These are phyloP conservation scores for Nannoperca australis DNA, from an alignment of 2,797 vertebrate species.

Conservation along the genomic window DNA sequence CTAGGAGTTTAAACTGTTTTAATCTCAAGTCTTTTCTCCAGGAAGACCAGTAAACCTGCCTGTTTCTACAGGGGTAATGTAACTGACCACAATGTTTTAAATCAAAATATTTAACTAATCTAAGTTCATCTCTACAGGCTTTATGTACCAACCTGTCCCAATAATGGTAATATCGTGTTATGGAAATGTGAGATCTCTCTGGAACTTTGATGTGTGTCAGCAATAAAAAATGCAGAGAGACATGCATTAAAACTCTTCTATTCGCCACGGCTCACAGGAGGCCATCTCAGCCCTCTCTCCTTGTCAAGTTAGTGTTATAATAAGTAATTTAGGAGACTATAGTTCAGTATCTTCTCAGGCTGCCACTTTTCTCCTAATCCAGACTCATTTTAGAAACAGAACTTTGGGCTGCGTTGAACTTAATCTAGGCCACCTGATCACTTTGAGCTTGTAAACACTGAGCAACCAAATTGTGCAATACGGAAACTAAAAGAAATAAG, in stretches of 20 bases:
- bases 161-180: slow-evolving; percentile 30
- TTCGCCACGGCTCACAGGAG: slow-evolving; percentile 32
- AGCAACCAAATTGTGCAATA: background rate
- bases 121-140: background rate
- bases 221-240: slow-evolving; percentile 58
- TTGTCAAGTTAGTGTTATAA: slow-evolving; percentile 57
- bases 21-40: background rate
- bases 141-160: slow-evolving; percentile 4
- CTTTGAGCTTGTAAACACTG: background rate
- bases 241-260: slow-evolving; percentile 50
- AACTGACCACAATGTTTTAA: background rate
- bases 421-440: background rate
- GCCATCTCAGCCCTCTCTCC: slow-evolving; percentile 38
- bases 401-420: slow-evolving; percentile 2
- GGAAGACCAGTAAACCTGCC: background rate
- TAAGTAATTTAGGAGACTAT: slow-evolving; percentile 60
- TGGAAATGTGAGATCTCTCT: slow-evolving; percentile 20
- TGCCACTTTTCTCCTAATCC: background rate
- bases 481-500: no score
- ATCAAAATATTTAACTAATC: slow-evolving; percentile 5
- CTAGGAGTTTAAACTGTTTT: background rate
- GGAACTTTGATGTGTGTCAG: slow-evolving; percentile 41
- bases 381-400: slow-evolving; percentile 21
- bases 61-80: no score
- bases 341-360: slow-evolving; percentile 33